Evolutionary conservation across 2,888 invertebrate genomes (phyloP).

Genomic region (Chymomyza procnemis): DNA sequence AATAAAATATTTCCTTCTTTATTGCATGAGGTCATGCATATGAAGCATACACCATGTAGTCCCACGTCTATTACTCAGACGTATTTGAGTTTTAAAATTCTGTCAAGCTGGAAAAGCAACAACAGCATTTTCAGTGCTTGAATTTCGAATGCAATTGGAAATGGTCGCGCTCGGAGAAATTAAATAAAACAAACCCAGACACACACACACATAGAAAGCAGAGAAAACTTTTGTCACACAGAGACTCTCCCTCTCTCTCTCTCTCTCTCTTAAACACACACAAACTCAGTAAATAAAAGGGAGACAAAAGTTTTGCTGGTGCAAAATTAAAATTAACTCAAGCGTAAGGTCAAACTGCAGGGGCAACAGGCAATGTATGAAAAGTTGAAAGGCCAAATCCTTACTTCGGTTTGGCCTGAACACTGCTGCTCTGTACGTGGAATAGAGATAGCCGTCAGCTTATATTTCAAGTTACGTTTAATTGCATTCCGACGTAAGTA

Average conservation of each 20-base stretch:
- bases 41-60: not conserved
- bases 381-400: constrained; percentile 5
- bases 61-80: not conserved
- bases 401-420: constrained; percentile 23
- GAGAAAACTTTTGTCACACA: not conserved
- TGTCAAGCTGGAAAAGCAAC: not conserved
- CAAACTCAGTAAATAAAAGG: not conserved
- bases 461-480: constrained; percentile 32
- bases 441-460: constrained; percentile 24
- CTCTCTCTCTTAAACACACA: not conserved
- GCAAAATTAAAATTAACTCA: not conserved
- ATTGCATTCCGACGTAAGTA: constrained; percentile 41
- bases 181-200: constrained; percentile 42
- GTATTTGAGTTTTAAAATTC: not conserved
- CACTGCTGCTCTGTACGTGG: constrained; percentile 5
- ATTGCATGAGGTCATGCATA: not conserved
- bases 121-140: constrained; percentile 3
- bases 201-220: not conserved
- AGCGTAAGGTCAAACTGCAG: not conserved
- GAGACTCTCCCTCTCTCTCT: not conserved
- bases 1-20: not conserved
- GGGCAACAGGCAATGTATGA: not conserved
- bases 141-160: constrained; percentile 49
- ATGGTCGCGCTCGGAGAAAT: constrained; percentile 38
- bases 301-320: constrained; percentile 3